Evolutionary conservation across 2,113 vertebrate species (phyloP).

Genomic region (Glareola pratincola): DNA sequence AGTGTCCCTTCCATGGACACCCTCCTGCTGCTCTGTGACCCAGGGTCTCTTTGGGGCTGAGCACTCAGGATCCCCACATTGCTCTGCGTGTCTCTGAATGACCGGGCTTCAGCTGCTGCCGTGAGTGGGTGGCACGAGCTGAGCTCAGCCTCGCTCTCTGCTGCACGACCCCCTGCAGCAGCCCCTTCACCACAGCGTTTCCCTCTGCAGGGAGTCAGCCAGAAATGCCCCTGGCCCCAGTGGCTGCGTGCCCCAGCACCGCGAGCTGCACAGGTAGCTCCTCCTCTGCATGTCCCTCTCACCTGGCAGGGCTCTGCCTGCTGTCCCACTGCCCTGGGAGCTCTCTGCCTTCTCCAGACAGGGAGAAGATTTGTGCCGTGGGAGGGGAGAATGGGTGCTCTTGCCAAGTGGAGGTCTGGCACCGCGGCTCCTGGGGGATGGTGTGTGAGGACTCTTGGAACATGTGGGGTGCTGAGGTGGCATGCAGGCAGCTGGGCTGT

Average conservation of each 20-base stretch:
- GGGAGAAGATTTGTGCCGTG: not conserved
- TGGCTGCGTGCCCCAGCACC: not conserved
- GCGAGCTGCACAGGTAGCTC: not conserved
- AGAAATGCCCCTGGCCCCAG: accelerated
- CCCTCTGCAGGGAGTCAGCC: not conserved
- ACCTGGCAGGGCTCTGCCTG: not conserved
- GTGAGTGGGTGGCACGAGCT: too few species aligned
- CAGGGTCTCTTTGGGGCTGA: too few species aligned
- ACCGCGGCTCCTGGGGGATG: not conserved
- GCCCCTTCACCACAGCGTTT: too few species aligned
- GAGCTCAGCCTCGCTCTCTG: too few species aligned
- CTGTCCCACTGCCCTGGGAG: too few species aligned
- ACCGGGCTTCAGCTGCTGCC: too few species aligned
- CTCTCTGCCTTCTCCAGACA: not conserved
- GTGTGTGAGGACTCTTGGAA: not conserved
- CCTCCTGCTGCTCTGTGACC: too few species aligned
- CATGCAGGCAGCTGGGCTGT: not conserved
- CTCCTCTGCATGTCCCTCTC: not conserved
- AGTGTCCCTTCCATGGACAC: too few species aligned
- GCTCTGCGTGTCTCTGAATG: too few species aligned
- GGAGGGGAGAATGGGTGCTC: not conserved
- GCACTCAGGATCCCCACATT: too few species aligned
- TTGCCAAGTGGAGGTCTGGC: not conserved
- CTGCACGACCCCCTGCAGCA: too few species aligned
- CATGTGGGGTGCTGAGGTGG: not conserved